Evolutionary conservation across 1,140 invertebrate species (phyloP), one percentile per base, ranked within the genome.

Genomic region (Asobara japonica): DNA sequence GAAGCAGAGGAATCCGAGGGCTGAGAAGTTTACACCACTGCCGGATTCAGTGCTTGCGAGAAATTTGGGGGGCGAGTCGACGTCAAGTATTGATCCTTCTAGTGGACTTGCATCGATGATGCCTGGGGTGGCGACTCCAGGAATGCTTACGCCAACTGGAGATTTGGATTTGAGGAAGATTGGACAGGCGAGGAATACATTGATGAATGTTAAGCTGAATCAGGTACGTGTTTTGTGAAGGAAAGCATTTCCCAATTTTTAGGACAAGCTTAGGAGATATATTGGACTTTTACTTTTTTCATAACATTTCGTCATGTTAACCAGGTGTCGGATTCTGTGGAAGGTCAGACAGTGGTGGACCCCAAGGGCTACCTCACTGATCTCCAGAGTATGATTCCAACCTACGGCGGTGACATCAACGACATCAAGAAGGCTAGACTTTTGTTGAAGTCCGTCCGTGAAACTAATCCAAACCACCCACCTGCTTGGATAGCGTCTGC

Each of bases 401-500:
- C 96, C 16, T 97, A 98, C 86, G 97, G 97, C 6, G 97, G 97
- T 8, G 98, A 99, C 85, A 99, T 99, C 29, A 98, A 97, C 87
- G 98, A 99, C 82, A 98, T 99, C 4, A 99, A 99, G 84, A 99
- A 99, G 86, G 98, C 97, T 0, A 89, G 98, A 71, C 86, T 99
- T n/a, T 86, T 99, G 11, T 84, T 99, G 1, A 99, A 99, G 83
- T 99, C 97, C 48, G 97, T 99, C 0, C 89, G 98, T 61, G 98
- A 99, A 87, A 99, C 98, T 0, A 99, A 99, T 90, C 98, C 98
- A 0, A 98, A 98, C 85, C 98, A 99, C 91, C 97, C 98, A 18
- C 97, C 98, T 16, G 98, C 97, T 4, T 99, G 98, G 98, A 98
- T 99, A 79, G 98, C 98, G 7, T 99, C 97, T 67, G 98, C 98